phyloP scores from a whole-genome alignment of 2,797 vertebrate genomes.

The Enteromius radiatus region DNA sequence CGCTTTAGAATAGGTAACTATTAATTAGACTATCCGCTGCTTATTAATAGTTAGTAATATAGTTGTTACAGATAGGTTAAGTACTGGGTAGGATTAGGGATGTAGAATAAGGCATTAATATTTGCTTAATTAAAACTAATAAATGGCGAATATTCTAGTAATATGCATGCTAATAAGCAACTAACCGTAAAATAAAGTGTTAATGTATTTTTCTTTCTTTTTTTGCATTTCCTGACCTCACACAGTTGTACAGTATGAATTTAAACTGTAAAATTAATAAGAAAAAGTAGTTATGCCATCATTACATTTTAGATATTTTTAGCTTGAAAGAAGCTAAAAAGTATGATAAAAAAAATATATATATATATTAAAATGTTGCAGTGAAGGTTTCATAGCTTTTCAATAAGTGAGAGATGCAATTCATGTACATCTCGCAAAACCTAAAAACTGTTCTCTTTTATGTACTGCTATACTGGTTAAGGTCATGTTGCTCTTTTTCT shows the following conservation, averaged over 20 bases:
- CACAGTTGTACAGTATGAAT: background rate
- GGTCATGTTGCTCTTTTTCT: constrained; percentile 13
- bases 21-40: too few species aligned
- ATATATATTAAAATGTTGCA: background rate
- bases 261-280: background rate
- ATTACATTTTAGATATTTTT: background rate
- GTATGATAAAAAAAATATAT: too few species aligned
- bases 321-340: background rate
- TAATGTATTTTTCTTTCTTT: background rate
- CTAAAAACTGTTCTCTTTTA: background rate
- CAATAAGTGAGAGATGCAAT: background rate
- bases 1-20: too few species aligned
- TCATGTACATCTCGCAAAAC: background rate
- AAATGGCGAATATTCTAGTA: too few species aligned
- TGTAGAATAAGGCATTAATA: too few species aligned
- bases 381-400: background rate
- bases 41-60: too few species aligned
- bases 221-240: background rate
- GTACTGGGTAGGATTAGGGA: too few species aligned
- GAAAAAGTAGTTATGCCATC: background rate
- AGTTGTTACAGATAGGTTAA: too few species aligned
- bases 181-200: too few species aligned
- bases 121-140: too few species aligned
- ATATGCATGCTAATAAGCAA: too few species aligned
- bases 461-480: constrained; percentile 3